Conservation (phyloP, 2,113 vertebrate species). For the Mormyrus iriodes region DNA sequence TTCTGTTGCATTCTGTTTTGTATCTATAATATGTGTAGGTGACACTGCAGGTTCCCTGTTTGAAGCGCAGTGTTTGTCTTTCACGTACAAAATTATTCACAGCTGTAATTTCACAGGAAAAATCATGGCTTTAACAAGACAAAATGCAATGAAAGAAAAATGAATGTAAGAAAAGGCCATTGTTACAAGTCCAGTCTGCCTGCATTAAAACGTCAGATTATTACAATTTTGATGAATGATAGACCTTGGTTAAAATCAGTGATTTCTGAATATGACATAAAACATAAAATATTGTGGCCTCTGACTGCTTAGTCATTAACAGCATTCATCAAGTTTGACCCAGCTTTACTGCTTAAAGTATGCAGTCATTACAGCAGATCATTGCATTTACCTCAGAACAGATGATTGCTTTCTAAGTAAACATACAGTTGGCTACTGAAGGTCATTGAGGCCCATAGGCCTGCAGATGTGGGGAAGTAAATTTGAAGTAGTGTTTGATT, state of each 20-base stretch:
- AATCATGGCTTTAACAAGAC: too few relatives aligned
- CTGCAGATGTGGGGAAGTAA: not conserved
- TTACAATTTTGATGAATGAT: not conserved
- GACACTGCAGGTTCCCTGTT: not conserved
- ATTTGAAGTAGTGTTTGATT: not conserved
- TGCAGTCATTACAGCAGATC: not conserved
- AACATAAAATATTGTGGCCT: not conserved
- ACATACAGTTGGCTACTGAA: not conserved
- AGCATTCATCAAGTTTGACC: not conserved
- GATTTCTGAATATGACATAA: not conserved
- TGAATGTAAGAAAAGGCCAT: not conserved
- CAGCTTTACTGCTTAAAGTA: not conserved
- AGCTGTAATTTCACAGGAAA: not conserved
- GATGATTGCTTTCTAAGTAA: not conserved
- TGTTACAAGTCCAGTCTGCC: not conserved
- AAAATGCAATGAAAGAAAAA: not conserved
- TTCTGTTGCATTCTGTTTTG: not conserved
- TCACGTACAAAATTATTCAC: not conserved
- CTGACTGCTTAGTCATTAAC: not conserved
- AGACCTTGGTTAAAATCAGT: not conserved
- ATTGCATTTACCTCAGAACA: not conserved
- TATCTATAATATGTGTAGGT: not conserved
- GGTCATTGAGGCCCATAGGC: not conserved
- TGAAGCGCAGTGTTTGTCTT: not conserved
- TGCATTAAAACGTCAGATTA: not conserved